Base-by-base conservation (phyloP, 2,113 vertebrate genomes). In the Syrrhaptes paradoxus region DNA sequence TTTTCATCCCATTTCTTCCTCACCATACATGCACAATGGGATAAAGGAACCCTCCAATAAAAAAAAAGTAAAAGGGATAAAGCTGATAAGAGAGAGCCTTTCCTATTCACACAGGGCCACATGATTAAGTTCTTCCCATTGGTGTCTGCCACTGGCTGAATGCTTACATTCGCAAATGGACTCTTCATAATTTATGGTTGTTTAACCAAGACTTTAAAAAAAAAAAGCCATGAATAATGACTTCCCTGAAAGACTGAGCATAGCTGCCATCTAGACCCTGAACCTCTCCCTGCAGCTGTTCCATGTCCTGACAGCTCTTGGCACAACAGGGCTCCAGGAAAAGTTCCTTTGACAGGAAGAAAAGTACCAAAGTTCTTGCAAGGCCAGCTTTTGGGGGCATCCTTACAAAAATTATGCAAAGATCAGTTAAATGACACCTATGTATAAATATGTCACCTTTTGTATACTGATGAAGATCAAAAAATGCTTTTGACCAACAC, bases 191-290 rank as follows among this genome's bases (percentile, higher is more conserved):
- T 88, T 96, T 78, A 96, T 0, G 1, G 36, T 12, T 93, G 90
- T 75, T 94, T 84, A 93, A 91, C 54, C 17, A 73, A 94, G 88
- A 67, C 52, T 89, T 82, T 0, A 54, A 68, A 71, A 80, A 29
- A 74, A 83, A 89, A 62, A 3, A 84, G 38, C 28, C 36, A 86
- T 87, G 91, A 97, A 88, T 94, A 93, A 96, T 67, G 48, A 96
- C 87, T 95, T 97, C 90, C 85, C 68, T 62, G 61, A 90, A 94
- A 91, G 21, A 59, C 43, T 59, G 25, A 83, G 41, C 4, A 2
- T 59, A 94, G 75, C 45, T 90, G 38, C 75, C 49, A 89, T 68
- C 89, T 84, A 93, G 72, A 93, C 61, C 83, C 45, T 1, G 2
- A 90, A 77, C 32, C 7, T 83, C 51, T 70, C 49, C 20, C 34